Evolutionary conservation across 2,113 vertebrate genomes (phyloP), one percentile per base, ranked within the genome.

Genomic region (Epinephelus fuscoguttatus): DNA sequence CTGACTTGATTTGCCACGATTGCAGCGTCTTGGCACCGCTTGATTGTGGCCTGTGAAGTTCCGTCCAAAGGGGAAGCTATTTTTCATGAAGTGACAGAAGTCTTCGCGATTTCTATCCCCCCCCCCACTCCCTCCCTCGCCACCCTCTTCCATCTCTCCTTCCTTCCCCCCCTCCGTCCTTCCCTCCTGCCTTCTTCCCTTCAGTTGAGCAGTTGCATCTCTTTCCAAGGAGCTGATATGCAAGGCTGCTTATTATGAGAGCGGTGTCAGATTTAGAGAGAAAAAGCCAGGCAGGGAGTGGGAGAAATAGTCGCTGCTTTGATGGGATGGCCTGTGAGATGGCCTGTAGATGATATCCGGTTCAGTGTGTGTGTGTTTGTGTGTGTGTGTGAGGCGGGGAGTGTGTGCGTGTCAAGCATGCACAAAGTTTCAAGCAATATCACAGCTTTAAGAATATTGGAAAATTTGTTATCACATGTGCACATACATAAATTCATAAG

Each of bases 21-120:
- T 96, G 97, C 97, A 86, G 93, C 93, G 91, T 93, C 93, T 93
- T 94, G 93, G 91, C 92, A 94, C 89, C 89, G 96, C 97, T 97
- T 98, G 98, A 99, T 98, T 99, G 98, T 97, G 96, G 94, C 96
- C 97, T 98, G 96, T 98, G 97, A 99, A 99, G 97, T 99, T 97
- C 97, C 96, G 96, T 98, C 97, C 97, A 98, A 99, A 98, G 97
- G 97, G 97, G 97, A 97, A 98, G 97, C 96, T 97, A 98, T 99
- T 98, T 99, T 98, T 98, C 98, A 98, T 97, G 96, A 97, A 97
- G 96, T 97, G 97, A 98, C 97, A 98, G 97, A 98, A 97, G 97
- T 97, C 96, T 97, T 91, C 69, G 90, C 89, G 90, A 88, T 93
- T 92, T 88, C 88, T 87, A 82, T 27, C 69, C 79, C 70, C 47